Percentiles rank a stretch among this genome's conserved stretches.
phyloP scores from a whole-genome alignment of 2,797 vertebrate species.

The Acanthornis magna region DNA sequence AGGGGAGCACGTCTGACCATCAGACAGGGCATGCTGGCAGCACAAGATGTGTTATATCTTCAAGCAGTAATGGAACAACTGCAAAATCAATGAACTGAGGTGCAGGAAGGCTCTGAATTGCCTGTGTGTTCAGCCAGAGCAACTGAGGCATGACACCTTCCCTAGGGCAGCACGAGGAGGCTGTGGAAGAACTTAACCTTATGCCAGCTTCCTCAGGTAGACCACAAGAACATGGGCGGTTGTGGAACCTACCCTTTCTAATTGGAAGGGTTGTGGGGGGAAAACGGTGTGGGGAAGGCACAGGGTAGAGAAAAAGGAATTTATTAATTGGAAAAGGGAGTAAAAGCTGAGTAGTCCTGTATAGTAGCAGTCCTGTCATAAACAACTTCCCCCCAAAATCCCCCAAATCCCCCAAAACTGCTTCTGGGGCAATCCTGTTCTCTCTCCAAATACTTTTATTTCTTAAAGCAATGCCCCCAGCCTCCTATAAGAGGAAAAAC shows the following conservation, averaged over 20 bases:
- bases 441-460: not conserved
- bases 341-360: not conserved
- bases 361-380: not conserved
- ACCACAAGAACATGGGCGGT: not conserved
- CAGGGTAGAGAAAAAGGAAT: not conserved
- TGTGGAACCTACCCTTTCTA: not conserved
- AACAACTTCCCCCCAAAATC: not conserved
- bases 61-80: not conserved
- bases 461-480: not conserved
- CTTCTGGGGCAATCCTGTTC: not conserved
- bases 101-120: not conserved
- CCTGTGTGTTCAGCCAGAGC: not conserved
- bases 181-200: not conserved
- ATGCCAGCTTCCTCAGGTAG: not conserved
- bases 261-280: not conserved
- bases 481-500: not conserved
- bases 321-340: not conserved
- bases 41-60: not conserved
- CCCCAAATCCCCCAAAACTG: not conserved
- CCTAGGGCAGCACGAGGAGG: not conserved
- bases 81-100: not conserved
- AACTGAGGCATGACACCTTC: not conserved
- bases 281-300: not conserved
- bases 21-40: not conserved
- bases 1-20: not conserved